Evolutionary conservation across 2,888 invertebrate species (phyloP), one percentile per base, ranked within the genome.

Genomic region (Spodoptera picta): DNA sequence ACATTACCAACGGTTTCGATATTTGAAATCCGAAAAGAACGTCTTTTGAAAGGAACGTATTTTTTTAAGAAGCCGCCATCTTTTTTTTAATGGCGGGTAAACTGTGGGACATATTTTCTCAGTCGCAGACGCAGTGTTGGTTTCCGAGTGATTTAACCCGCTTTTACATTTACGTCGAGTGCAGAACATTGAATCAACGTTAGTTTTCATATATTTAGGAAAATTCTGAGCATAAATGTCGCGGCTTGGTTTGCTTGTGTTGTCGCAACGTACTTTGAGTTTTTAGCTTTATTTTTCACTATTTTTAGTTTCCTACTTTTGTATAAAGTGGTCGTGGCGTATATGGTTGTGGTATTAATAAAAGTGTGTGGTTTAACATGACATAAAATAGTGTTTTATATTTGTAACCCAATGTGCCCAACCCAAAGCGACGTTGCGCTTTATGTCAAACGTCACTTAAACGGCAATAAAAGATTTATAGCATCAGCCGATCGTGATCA

Each of bases 131-230:
- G 70, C 72, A 74, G 75, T 75, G 78, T 79, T 73, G 79, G 81
- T 83, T 85, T 85, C 83, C 85, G 66, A 77, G 68, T 85, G 86
- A 85, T 84, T 83, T 83, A 83, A 77, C 81, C 49, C 69, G 70
- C 69, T 51, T 58, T 71, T 64, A 75, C 75, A 80, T 76, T 73
- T 68, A 76, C 73, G 81, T 82, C 79, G 66, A 51, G 59, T 60
- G 61, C 75, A 71, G 78, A 73, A 63, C 75, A 69, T 55, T 80
- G 74, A 79, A 76, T 76, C 76, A 74, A 67, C 66, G 56, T 60
- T 60, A 52, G 65, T 36, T 36, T 9, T 9, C 36, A 36, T 65
- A 73, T 72, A 69, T 77, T 75, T 71, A 69, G 69, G 70, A 71
- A 54, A 57, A 62, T 64, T 79, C 77, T 53, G 27, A 31, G 49